Percentiles rank a stretch among this genome's conserved stretches.
These are phyloP conservation scores for Monopterus albus DNA, from an alignment of 2,113 vertebrate genomes.

Conservation along the genomic window DNA sequence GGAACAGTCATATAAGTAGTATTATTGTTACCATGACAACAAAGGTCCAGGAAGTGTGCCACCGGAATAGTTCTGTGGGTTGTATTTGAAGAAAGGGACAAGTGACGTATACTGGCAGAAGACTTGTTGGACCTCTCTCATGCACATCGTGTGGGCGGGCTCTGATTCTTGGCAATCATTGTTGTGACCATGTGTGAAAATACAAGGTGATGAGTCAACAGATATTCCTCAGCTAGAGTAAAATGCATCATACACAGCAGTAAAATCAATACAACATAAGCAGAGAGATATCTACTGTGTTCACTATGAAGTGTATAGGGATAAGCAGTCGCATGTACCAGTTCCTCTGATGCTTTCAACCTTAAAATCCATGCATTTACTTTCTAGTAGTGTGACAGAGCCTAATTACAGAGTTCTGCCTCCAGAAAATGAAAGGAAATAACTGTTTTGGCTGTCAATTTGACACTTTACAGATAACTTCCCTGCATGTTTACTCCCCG, in stretches of 20 bases:
- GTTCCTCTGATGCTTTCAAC: conserved; percentile 54
- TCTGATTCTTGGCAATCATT: conserved; percentile 51
- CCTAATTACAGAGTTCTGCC: conserved; percentile 51
- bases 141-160: conserved; percentile 51
- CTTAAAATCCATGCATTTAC: conserved; percentile 52
- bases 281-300: conserved; percentile 18
- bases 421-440: conserved; percentile 39
- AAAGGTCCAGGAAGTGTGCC: too few relatives aligned
- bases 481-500: conserved; percentile 23
- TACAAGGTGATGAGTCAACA: conserved; percentile 43
- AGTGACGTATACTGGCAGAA: too few relatives aligned
- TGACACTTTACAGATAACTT: conserved; percentile 49
- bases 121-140: too few relatives aligned
- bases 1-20: too few relatives aligned
- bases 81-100: too few relatives aligned
- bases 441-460: conserved; percentile 51
- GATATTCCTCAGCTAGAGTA: conserved; percentile 11
- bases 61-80: too few relatives aligned
- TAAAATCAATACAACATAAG: conserved; percentile 30
- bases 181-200: conserved; percentile 52
- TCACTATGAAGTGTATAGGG: conserved; percentile 53
- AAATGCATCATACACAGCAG: conserved; percentile 32
- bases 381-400: conserved; percentile 46
- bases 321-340: conserved; percentile 6
- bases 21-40: too few relatives aligned